A percentile compares a stretch with the other conserved stretches of the same genome.
These are phyloP conservation scores for Trachurus trachurus DNA, from an alignment of 2,797 vertebrate genomes.

Conservation along the genomic window DNA sequence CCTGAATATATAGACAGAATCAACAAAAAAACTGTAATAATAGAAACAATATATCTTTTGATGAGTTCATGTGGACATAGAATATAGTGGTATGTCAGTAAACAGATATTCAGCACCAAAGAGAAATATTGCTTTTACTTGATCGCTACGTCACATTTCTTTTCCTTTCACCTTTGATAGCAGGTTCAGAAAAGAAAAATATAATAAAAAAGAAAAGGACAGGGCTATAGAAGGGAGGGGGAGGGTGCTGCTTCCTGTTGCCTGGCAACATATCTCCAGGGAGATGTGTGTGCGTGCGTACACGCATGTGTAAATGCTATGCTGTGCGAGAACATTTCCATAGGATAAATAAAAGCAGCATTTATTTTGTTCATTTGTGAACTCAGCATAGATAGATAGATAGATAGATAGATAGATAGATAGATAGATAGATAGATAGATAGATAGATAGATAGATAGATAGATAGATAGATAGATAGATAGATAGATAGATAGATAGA, in stretches of 20 bases:
- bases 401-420: background rate
- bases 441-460: too few relatives aligned
- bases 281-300: conserved; percentile 40
- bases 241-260: conserved; percentile 73
- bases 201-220: conserved; percentile 54
- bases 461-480: too few relatives aligned
- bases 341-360: conserved; percentile 42
- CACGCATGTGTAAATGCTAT: conserved; percentile 12
- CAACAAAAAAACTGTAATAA: background rate
- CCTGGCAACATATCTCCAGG: conserved; percentile 78
- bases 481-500: too few relatives aligned
- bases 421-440: too few relatives aligned
- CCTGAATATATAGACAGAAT: background rate
- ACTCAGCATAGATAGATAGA: background rate
- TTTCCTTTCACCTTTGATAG: conserved; percentile 64
- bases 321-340: conserved; percentile 25
- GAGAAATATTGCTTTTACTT: conserved; percentile 40
- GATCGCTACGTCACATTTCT: conserved; percentile 30
- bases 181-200: conserved; percentile 47
- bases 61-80: background rate
- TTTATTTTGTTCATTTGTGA: conserved; percentile 52
- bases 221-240: background rate
- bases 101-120: conserved; percentile 25
- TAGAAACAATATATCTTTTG: conserved; percentile 1
- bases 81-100: background rate